phyloP scores from a whole-genome alignment of 2,797 vertebrate species.

The Paedocypris micromegethes region DNA sequence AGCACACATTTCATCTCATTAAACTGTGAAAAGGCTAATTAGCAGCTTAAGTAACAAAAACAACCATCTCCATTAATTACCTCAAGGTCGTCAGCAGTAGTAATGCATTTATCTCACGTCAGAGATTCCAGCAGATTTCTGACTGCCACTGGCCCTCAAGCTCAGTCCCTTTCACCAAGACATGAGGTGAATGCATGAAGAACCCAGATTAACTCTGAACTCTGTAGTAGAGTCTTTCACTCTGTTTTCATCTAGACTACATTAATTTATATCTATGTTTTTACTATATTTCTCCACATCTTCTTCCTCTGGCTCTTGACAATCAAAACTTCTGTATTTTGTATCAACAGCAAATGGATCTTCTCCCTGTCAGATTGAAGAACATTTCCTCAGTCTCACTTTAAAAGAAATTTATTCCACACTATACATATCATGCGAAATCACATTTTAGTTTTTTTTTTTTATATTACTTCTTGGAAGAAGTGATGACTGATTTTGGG shows the following conservation, averaged over 20 bases:
- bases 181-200: no score
- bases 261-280: neutral
- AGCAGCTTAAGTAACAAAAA: conserved; percentile 2
- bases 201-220: no score
- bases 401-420: neutral
- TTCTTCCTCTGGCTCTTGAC: conserved; percentile 27
- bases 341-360: conserved; percentile 74
- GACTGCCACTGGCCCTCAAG: no score
- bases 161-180: no score
- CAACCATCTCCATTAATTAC: neutral
- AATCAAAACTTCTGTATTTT: conserved; percentile 48
- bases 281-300: neutral
- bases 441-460: no score
- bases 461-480: no score
- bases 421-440: no score
- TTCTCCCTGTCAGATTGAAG: conserved; percentile 67
- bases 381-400: neutral
- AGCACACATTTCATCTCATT: conserved; percentile 4
- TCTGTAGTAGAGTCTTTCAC: neutral
- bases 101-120: no score
- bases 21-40: conserved; percentile 18
- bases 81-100: no score
- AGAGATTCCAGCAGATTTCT: no score
- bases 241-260: neutral
- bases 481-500: no score